Percentiles rank a stretch among this genome's conserved stretches.
Conservation (phyloP, 2,797 vertebrate genomes). For the Hemitrygon akajei region DNA sequence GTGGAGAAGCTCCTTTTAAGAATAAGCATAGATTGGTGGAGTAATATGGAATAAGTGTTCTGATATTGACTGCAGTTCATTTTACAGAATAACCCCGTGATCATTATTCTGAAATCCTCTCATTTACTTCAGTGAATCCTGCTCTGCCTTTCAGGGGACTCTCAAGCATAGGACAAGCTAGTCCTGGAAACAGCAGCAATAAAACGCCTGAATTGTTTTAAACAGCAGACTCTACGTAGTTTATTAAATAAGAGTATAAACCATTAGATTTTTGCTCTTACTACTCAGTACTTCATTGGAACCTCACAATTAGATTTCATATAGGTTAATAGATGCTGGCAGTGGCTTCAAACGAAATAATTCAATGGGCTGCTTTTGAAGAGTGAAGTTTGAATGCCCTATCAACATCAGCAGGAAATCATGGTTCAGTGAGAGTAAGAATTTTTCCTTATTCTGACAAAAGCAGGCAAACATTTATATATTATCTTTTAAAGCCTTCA, state of each 20-base stretch:
- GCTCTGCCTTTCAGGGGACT: not conserved
- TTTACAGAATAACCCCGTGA: not conserved
- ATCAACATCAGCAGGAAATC: not conserved
- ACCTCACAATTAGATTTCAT: constrained; percentile 24
- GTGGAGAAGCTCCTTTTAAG: not conserved
- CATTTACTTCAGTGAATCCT: not conserved
- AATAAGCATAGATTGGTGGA: not conserved
- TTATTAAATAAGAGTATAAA: not conserved
- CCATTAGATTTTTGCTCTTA: not conserved
- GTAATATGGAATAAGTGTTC: not conserved
- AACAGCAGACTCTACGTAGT: not conserved
- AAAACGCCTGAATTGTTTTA: not conserved
- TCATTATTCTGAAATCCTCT: not conserved
- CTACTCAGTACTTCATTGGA: not conserved
- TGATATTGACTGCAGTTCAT: not conserved
- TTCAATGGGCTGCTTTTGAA: constrained; percentile 2
- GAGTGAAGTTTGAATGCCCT: not conserved
- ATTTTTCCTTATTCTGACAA: constrained; percentile 8
- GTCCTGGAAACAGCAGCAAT: too few species aligned
- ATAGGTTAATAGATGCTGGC: constrained; percentile 22
- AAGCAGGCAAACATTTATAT: not conserved
- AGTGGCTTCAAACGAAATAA: not conserved
- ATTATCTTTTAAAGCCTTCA: too few species aligned
- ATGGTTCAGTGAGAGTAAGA: constrained; percentile 14
- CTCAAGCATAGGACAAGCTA: too few species aligned